These are phyloP conservation scores for Tupaia chinensis DNA, from an alignment of 2,113 vertebrate species.

Conservation along the genomic window DNA sequence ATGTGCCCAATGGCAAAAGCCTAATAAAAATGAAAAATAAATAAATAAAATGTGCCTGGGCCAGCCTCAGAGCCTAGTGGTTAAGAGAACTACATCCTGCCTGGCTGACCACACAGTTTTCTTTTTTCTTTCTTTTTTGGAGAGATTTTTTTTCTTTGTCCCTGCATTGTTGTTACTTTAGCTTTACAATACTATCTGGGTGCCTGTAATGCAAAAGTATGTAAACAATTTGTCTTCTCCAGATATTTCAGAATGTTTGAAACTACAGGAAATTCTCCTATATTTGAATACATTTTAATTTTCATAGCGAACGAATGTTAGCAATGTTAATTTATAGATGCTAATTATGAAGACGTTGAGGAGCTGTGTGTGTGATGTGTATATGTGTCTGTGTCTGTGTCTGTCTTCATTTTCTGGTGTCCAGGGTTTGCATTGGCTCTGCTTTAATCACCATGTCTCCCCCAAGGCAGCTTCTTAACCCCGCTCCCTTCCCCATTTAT, in stretches of 20 bases:
- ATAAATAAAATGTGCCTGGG: too few species aligned
- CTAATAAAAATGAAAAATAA: too few species aligned
- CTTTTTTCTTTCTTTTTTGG: too few species aligned
- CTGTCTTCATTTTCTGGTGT: not conserved
- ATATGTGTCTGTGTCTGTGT: not conserved
- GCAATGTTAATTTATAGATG: not conserved
- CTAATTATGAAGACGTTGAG: conserved; percentile 8
- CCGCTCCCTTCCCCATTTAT: not conserved
- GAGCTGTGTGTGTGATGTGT: not conserved
- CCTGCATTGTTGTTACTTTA: conserved; percentile 12
- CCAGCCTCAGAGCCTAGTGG: too few species aligned
- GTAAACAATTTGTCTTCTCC: conserved; percentile 33
- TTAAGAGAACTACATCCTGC: too few species aligned
- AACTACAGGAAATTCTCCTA: not conserved
- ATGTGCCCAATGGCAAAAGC: too few species aligned
- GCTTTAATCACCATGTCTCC: not conserved
- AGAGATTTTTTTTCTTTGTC: not conserved
- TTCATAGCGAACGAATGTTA: conserved; percentile 27
- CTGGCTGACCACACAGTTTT: too few species aligned
- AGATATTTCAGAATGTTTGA: conserved; percentile 20
- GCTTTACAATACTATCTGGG: not conserved
- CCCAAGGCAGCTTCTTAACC: not conserved
- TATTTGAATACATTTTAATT: conserved; percentile 3
- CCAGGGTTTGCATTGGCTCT: not conserved
- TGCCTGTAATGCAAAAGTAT: not conserved